Evolutionary conservation across 2,888 invertebrate species (phyloP), one percentile per base, ranked within the genome.

Genomic region (Dilophus febrilis): DNA sequence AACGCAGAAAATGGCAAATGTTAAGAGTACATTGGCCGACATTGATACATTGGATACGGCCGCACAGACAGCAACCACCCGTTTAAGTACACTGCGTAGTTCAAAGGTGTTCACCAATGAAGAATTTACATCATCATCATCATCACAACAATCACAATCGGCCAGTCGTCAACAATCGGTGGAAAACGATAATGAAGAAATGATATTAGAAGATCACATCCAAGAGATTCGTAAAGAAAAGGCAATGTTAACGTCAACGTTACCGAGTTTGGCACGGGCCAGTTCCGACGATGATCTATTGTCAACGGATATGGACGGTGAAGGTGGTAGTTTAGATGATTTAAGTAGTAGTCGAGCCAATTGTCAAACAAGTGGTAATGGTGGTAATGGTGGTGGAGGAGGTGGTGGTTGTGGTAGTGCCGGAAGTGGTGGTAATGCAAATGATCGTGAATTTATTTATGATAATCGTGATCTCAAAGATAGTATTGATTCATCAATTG

Each of bases 11-110:
- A 68, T 92, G 54, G 64, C 70, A 22, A 79, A 90, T 65, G 77
- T 91, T n/a, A 73, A 79, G 45, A 77, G 75, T 43, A 87, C 87
- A 17, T 64, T 94, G 45, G 82, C 79, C 32, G 91, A 92, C 61
- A 91, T 94, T 49, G 86, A 85, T 51, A 86, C 86, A 1, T 65
- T 94, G 47, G 92, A 92, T 52, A 73, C 75, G 10, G 92, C 90
- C 31, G 78, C 82, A 53, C 80, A 80, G 49, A 81, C 86, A n/a
- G 88, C 87, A 11, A 75, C 77, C 10, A 77, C 79, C 54, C 69
- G 88, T 18, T 67, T 91, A 41, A 77, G 77, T 44, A 78, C 78
- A 44, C 67, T 91, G 50, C 68, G 86, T 46, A 76, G 76, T 45
- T 77, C 78, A 1, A 79, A 78, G 61, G 76, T 77, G 19, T 75